Base-by-base conservation (phyloP, 2,797 vertebrate species). In the Paguma larvata region DNA sequence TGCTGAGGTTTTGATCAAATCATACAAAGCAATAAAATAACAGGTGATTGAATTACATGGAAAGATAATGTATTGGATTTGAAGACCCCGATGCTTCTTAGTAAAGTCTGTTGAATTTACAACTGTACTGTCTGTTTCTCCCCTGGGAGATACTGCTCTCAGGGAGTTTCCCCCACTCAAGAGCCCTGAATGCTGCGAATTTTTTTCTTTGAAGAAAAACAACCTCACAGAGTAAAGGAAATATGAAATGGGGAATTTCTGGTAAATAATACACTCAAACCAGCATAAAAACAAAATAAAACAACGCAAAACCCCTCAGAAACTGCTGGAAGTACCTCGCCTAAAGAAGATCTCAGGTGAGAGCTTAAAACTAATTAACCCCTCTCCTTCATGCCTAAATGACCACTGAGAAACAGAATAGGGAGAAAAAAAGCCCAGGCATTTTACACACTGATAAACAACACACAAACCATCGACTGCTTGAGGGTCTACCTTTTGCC, bases 1-100 rank as follows among this genome's bases (percentile, higher is more conserved):
- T 98, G 97, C 95, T 92, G 82, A 87, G 90, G 97, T 95, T 98
- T 98, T 98, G 97, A 97, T 98, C 23, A 56, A 98, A 98, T 97
- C 96, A 97, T 98, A 95, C 62, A 96, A 89, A 85, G 87, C 87
- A 88, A 53, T 98, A 97, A 98, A 97, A 98, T 94, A 97, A 97
- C 91, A 96, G 95, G 87, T 93, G 97, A 98, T 96, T 98, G 94
- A 98, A 98, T 98, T 98, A 98, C 34, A 85, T 83, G 82, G 89
- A 96, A 98, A 97, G 95, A 97, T 85, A 97, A 93, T 41, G 95
- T 56, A 92, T 23, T 95, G 93, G 73, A 93, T 97, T 70, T 92
- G 94, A 97, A 98, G 95, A 88, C 10, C 18, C 92, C 38, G 25
- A 95, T 19, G 82, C 41, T 77, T 91, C 90, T 93, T 53, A 56